phyloP scores from a whole-genome alignment of 2,113 vertebrate species.

The Nerophis ophidion region DNA sequence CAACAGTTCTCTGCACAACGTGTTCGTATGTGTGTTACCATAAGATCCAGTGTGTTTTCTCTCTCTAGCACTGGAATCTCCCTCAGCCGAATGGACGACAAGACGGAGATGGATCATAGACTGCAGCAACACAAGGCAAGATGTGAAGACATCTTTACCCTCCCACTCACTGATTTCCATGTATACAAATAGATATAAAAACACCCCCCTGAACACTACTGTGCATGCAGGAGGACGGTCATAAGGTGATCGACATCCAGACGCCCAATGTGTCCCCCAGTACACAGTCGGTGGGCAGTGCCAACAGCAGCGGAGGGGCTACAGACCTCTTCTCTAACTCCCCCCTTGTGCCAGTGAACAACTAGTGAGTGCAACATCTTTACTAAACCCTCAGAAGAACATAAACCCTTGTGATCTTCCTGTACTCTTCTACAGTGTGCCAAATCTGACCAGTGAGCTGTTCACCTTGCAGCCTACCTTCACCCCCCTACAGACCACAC shows the following conservation, averaged over 20 bases:
- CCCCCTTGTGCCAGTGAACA: constrained; percentile 74
- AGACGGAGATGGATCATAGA: constrained; percentile 60
- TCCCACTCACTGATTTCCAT: background rate
- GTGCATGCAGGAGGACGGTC: constrained; percentile 75
- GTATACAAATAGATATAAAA: background rate
- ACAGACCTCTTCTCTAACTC: constrained; percentile 81
- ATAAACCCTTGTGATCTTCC: background rate
- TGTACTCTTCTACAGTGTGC: constrained; percentile 71
- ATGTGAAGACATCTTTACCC: constrained; percentile 2
- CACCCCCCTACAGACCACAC: constrained; percentile 83
- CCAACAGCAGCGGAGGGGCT: constrained; percentile 74
- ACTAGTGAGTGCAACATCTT: constrained; percentile 70
- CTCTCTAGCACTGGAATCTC: constrained; percentile 83
- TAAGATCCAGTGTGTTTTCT: constrained; percentile 80
- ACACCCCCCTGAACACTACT: background rate
- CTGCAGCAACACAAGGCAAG: constrained; percentile 64
- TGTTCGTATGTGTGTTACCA: constrained; percentile 12
- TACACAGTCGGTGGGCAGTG: constrained; percentile 83
- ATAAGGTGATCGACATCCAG: constrained; percentile 81
- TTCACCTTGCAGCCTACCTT: constrained; percentile 86
- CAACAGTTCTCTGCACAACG: too few species aligned
- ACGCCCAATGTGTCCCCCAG: constrained; percentile 83
- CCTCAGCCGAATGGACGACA: constrained; percentile 83
- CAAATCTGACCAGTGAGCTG: constrained; percentile 85
- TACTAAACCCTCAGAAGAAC: background rate